Conservation (phyloP, 64 coral and sea anemone genomes). For the Pachyseris speciosa region DNA sequence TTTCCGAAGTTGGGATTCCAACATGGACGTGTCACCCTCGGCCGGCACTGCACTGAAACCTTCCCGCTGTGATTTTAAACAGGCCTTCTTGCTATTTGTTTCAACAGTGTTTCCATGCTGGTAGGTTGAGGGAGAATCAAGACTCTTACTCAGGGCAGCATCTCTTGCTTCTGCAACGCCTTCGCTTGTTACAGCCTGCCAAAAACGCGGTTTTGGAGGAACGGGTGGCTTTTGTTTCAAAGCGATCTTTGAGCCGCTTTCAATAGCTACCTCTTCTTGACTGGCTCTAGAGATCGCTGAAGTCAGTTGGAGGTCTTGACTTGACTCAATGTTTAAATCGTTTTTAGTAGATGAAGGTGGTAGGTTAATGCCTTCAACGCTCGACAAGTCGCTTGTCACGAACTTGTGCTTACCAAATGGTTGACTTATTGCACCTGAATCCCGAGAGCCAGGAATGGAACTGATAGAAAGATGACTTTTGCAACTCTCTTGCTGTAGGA, state of each 20-base stretch:
- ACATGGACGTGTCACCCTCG: not conserved
- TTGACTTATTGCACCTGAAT: too few relatives aligned
- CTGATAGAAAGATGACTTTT: too few relatives aligned
- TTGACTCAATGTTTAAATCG: not conserved
- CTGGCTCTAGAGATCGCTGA: too few relatives aligned
- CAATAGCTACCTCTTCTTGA: not conserved
- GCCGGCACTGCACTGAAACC: not conserved
- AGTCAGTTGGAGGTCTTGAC: too few relatives aligned
- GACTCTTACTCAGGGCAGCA: not conserved
- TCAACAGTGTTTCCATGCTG: not conserved
- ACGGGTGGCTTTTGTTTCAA: constrained; percentile 1
- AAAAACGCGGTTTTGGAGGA: constrained; percentile 13
- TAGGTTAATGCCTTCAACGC: too few relatives aligned
- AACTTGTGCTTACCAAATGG: too few relatives aligned
- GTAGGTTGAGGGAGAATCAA: not conserved
- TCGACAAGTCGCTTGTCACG: too few relatives aligned
- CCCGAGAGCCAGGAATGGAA: too few relatives aligned
- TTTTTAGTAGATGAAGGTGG: too few relatives aligned
- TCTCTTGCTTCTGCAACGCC: too few relatives aligned
- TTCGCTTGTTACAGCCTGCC: not conserved
- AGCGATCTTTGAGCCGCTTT: not conserved
- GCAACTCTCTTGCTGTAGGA: not conserved
- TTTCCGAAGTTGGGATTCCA: not conserved
- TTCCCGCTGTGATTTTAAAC: not conserved
- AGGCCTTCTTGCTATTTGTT: not conserved